These are phyloP conservation scores for Drosophila pegasa DNA, from an alignment of 2,888 invertebrate species.

Conservation along the genomic window DNA sequence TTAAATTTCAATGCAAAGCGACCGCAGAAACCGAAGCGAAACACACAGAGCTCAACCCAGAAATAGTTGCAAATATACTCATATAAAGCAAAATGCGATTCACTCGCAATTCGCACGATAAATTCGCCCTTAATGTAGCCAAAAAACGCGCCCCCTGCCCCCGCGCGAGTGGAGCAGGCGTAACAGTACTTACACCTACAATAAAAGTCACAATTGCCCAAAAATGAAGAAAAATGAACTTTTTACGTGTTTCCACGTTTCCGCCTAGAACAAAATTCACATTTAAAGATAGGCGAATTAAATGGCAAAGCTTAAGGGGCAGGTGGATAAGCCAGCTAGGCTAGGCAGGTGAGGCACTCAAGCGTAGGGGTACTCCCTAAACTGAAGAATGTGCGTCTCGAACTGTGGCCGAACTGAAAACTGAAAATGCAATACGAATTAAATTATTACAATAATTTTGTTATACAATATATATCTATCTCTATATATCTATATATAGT, in stretches of 20 bases:
- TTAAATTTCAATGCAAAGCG: conserved; percentile 3
- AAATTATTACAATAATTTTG: conserved; percentile 34
- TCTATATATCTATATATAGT: background rate
- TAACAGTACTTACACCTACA: conserved; percentile 30
- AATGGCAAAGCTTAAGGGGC: conserved; percentile 2
- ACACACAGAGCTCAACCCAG: conserved; percentile 30
- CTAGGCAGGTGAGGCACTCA: background rate
- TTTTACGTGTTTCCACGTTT: conserved; percentile 52
- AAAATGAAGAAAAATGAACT: conserved; percentile 59
- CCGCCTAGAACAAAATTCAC: background rate
- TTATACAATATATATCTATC: conserved; percentile 6
- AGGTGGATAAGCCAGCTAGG: background rate
- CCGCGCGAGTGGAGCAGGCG: background rate
- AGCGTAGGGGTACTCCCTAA: background rate
- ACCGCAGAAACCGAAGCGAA: conserved; percentile 29
- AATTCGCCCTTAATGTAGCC: conserved; percentile 36
- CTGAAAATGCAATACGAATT: conserved; percentile 33
- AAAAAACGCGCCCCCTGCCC: conserved; percentile 1
- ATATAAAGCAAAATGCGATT: conserved; percentile 26
- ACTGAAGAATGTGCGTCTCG: conserved; percentile 36
- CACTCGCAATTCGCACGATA: conserved; percentile 43
- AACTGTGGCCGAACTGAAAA: conserved; percentile 29
- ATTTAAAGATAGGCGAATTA: conserved; percentile 13
- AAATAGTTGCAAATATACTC: conserved; percentile 36
- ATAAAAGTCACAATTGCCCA: conserved; percentile 32